These are phyloP conservation scores for Panonychus citri DNA, from an alignment of 1,140 invertebrate species.

Conservation along the genomic window DNA sequence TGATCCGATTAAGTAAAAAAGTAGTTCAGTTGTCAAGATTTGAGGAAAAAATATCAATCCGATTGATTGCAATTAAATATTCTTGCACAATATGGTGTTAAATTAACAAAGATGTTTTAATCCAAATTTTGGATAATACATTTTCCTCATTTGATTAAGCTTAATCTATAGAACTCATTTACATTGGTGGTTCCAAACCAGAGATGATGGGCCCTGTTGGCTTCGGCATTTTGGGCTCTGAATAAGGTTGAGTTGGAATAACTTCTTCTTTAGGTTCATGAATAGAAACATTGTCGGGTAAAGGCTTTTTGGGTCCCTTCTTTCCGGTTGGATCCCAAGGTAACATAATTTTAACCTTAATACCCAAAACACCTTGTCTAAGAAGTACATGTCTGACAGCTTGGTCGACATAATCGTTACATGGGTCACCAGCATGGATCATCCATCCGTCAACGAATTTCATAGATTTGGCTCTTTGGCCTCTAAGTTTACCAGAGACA, in stretches of 20 bases:
- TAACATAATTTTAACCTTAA: constrained; percentile 99
- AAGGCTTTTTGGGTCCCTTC: constrained; percentile 81
- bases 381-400: constrained; percentile 92
- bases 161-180: background rate
- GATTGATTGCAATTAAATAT: too few relatives aligned
- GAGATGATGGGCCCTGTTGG: background rate
- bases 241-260: constrained; percentile 5
- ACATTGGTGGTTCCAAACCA: background rate
- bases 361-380: constrained; percentile 64
- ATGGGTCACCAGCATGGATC: constrained; percentile 98
- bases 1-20: too few relatives aligned
- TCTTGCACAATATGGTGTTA: too few relatives aligned
- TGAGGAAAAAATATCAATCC: too few relatives aligned
- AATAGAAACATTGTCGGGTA: constrained; percentile 88
- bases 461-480: constrained; percentile 98
- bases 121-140: background rate
- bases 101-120: background rate
- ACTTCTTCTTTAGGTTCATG: constrained; percentile 61
- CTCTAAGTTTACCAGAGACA: constrained; percentile 92
- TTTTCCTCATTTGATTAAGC: background rate
- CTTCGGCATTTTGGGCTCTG: constrained; percentile 4
- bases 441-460: constrained; percentile 99
- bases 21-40: too few relatives aligned
- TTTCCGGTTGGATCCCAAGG: constrained; percentile 91
- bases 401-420: constrained; percentile 91